These are phyloP conservation scores for Diceros bicornis DNA, from an alignment of 2,797 vertebrate genomes.

Conservation along the genomic window DNA sequence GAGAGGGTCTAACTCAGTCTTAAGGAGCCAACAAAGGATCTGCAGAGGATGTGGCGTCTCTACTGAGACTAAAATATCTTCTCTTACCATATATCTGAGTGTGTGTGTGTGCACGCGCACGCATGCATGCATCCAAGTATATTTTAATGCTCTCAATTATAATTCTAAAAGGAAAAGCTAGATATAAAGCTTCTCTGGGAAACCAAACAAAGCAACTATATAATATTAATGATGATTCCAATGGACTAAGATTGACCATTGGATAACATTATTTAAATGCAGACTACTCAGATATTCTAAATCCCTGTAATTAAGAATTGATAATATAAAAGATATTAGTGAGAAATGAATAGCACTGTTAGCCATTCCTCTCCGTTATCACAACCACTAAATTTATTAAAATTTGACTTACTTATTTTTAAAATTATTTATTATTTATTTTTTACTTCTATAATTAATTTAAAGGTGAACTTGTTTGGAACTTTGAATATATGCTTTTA, in stretches of 20 bases:
- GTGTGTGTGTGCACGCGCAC: neutral
- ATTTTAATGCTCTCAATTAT: neutral
- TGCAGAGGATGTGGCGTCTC: neutral
- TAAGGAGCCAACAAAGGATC: neutral
- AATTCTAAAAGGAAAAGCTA: neutral
- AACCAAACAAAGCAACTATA: neutral
- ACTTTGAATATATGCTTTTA: neutral
- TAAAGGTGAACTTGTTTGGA: neutral
- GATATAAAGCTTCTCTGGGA: neutral
- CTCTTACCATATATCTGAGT: too few species aligned
- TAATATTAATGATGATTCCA: neutral
- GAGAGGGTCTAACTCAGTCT: neutral
- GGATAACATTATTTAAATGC: neutral
- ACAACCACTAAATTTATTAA: neutral
- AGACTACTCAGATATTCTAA: neutral
- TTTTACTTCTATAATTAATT: conserved; percentile 1
- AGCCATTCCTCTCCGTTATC: neutral
- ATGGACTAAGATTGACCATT: neutral
- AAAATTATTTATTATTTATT: neutral
- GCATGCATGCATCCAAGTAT: neutral
- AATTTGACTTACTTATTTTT: neutral
- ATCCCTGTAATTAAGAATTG: neutral
- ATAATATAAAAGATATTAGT: neutral
- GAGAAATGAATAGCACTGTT: neutral
- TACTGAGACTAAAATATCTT: neutral